Evolutionary conservation across 2,888 invertebrate genomes (phyloP), one percentile per base, ranked within the genome.

Genomic region (Trichopria drosophilae): DNA sequence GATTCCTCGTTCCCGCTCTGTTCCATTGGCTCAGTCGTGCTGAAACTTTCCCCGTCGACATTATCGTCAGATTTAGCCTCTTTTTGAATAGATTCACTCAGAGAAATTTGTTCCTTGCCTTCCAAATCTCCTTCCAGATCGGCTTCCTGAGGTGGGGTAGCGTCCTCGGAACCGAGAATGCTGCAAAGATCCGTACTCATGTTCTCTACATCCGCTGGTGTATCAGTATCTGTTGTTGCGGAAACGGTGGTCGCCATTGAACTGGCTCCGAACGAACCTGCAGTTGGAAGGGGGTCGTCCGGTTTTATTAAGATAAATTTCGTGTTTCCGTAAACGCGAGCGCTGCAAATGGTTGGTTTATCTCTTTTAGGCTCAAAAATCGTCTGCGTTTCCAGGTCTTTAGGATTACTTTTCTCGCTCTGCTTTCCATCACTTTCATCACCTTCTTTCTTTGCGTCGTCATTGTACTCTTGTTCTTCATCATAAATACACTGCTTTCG

Each of bases 401-500:
- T n/a, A 13, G 15, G 6, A 7, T 48, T 32, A 1, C 20, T 39
- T 23, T 24, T 26, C 1, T 48, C 47, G 6, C 20, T 6, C 23
- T 51, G 48, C 12, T 29, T 6, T 35, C 34, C n/a, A 37, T 53
- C 19, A 48, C 59, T 40, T 47, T 58, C 31, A 5, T 5, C 2
- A 3, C 15, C 19, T 10, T 51, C 28, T 35, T 58, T 46, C 1
- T 32, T 37, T 4, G 60, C 62, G 15, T 56, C 60, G n/a, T 74
- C 74, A 23, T 66, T 64, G 31, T 75, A 75, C 22, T 73, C 75
- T 13, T 69, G 67, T 34, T 71, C 75, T 45, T 75, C 75, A 20
- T 75, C 75, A 22, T 75, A 75, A 49, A 75, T 71, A 24, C 75
- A 72, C 68, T 82, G 78, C 64, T 82, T 80, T 26, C 82, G 73